These are phyloP conservation scores for Piezodorus guildinii DNA, from an alignment of 1,140 invertebrate genomes.

Conservation along the genomic window DNA sequence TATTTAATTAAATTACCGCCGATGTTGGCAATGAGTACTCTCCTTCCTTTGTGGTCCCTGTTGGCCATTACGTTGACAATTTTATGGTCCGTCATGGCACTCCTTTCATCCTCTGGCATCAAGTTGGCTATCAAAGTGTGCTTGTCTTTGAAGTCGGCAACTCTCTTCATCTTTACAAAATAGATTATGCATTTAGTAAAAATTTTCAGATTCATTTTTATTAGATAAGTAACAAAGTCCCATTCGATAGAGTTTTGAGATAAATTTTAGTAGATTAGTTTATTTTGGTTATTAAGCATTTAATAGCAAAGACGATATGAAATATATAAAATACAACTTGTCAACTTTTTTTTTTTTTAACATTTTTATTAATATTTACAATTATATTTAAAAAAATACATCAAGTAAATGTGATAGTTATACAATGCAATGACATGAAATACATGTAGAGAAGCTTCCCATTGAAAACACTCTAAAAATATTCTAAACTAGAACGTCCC, in stretches of 20 bases:
- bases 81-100: constrained; percentile 49
- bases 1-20: constrained; percentile 36
- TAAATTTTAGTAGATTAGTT: too few species aligned
- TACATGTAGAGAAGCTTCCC: too few species aligned
- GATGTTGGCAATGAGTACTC: constrained; percentile 46
- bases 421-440: too few species aligned
- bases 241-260: neutral
- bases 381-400: too few species aligned
- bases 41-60: constrained; percentile 52
- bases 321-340: neutral
- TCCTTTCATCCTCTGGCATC: constrained; percentile 50
- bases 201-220: neutral
- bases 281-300: too few species aligned
- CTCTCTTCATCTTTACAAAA: constrained; percentile 49
- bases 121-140: constrained; percentile 47
- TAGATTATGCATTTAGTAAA: neutral
- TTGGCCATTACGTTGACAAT: constrained; percentile 61
- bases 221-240: neutral
- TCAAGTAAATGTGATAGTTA: too few species aligned
- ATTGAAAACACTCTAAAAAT: too few species aligned
- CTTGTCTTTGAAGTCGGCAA: constrained; percentile 59
- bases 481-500: too few species aligned
- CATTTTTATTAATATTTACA: too few species aligned
- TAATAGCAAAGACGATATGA: too few species aligned
- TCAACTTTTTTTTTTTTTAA: too few species aligned